Evolutionary conservation across 2,888 invertebrate species (phyloP).

Genomic region (Tinea semifulvella): DNA sequence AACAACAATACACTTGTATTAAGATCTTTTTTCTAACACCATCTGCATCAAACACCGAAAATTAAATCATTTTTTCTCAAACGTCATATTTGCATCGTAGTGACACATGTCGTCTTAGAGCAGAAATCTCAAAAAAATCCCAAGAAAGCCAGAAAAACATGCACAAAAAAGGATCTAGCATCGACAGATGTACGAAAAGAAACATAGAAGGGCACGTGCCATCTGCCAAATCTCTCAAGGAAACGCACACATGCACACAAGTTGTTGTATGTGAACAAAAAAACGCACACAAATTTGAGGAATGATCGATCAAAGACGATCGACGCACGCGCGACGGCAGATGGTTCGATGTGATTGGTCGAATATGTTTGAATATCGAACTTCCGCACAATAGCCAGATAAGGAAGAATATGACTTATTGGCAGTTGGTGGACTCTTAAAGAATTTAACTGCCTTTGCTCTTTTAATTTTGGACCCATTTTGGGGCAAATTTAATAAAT

Average conservation of each 20-base stretch:
- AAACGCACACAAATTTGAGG: conserved; percentile 34
- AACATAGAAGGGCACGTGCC: conserved; percentile 56
- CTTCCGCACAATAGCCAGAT: conserved; percentile 56
- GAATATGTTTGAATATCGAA: conserved; percentile 45
- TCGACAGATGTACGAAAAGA: conserved; percentile 60
- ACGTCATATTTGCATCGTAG: conserved; percentile 59
- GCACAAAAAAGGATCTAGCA: conserved; percentile 40
- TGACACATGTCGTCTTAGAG: conserved; percentile 48
- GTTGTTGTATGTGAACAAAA: conserved; percentile 27
- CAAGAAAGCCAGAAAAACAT: conserved; percentile 38
- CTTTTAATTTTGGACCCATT: not conserved
- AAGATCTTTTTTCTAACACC: conserved; percentile 55
- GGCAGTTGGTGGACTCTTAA: conserved; percentile 16
- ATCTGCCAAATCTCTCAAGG: conserved; percentile 63
- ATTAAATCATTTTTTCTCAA: conserved; percentile 41
- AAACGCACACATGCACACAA: conserved; percentile 38
- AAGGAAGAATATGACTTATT: conserved; percentile 46
- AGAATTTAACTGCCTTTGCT: not conserved
- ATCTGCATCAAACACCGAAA: conserved; percentile 39
- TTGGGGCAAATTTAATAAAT: no score
- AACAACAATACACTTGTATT: conserved; percentile 50
- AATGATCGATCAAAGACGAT: conserved; percentile 47
- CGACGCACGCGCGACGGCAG: conserved; percentile 57
- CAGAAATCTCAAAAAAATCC: conserved; percentile 26
- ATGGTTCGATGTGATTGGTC: conserved; percentile 54